Conservation (phyloP, 2,797 vertebrate species). For the Petrocephalus schoutedeni region DNA sequence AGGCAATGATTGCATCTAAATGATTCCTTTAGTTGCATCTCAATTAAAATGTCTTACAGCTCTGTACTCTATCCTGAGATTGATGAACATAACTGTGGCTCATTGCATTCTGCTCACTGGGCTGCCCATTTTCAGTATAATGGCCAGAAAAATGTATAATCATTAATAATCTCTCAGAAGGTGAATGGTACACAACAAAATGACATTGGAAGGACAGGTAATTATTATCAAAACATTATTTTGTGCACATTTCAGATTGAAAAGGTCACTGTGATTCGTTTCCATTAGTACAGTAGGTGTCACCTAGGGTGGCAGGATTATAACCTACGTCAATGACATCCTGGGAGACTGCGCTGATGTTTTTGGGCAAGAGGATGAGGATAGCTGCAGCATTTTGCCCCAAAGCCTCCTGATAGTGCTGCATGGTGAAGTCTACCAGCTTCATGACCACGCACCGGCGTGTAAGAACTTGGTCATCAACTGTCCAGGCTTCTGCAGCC, state of each 20-base stretch:
- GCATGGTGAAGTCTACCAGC: conserved; percentile 61
- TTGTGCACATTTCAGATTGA: neutral
- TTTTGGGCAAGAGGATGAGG: conserved; percentile 63
- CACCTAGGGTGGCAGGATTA: neutral
- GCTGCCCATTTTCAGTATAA: neutral
- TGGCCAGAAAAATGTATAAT: neutral
- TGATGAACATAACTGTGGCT: neutral
- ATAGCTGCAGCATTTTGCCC: conserved; percentile 67
- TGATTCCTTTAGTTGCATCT: neutral
- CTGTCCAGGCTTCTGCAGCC: conserved; percentile 64
- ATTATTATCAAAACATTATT: neutral
- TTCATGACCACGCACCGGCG: conserved; percentile 70
- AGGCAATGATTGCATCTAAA: neutral
- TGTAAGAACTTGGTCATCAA: conserved; percentile 57
- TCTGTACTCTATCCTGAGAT: neutral
- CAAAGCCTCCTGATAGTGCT: conserved; percentile 54
- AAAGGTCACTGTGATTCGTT: neutral
- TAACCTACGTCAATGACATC: conserved; percentile 53
- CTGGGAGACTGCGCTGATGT: conserved; percentile 48
- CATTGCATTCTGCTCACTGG: neutral
- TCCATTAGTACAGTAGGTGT: neutral
- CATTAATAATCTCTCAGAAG: neutral
- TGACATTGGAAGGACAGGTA: neutral
- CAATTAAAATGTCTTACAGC: neutral
- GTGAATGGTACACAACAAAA: neutral